phyloP scores from a whole-genome alignment of 2,888 invertebrate genomes.

The Scotopteryx bipunctaria region DNA sequence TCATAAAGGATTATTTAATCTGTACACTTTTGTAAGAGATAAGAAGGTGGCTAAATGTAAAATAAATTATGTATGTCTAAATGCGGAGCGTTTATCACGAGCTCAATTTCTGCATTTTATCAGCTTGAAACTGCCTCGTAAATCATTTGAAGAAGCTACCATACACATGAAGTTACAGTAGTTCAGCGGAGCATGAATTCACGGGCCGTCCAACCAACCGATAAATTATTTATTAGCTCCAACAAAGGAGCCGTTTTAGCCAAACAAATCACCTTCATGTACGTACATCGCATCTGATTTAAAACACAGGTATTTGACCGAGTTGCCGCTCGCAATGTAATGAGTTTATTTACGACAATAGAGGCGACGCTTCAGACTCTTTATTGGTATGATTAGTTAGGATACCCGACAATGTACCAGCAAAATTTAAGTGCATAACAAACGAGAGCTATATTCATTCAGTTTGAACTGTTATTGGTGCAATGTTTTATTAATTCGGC shows the following conservation, averaged over 20 bases:
- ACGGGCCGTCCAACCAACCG: conserved; percentile 46
- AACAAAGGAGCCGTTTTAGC: conserved; percentile 64
- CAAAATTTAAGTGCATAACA: conserved; percentile 56
- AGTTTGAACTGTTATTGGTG: conserved; percentile 42
- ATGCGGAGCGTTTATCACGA: conserved; percentile 49
- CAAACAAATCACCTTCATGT: conserved; percentile 61
- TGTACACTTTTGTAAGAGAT: conserved; percentile 35
- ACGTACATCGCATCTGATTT: conserved; percentile 66
- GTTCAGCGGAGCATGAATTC: conserved; percentile 57
- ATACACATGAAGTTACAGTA: conserved; percentile 50
- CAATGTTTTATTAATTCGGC: conserved; percentile 59
- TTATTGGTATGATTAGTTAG: conserved; percentile 63
- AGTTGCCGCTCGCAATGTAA: conserved; percentile 58
- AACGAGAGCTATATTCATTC: conserved; percentile 55
- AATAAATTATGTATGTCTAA: conserved; percentile 43
- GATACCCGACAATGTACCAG: conserved; percentile 54
- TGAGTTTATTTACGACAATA: conserved; percentile 64
- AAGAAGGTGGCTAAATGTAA: conserved; percentile 29
- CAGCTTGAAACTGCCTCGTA: conserved; percentile 45
- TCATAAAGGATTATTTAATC: conserved; percentile 47
- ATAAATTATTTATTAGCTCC: conserved; percentile 67
- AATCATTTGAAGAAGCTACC: conserved; percentile 41
- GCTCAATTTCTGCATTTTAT: conserved; percentile 46
- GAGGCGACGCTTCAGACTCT: conserved; percentile 47
- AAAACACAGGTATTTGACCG: conserved; percentile 77